Base-by-base conservation (phyloP, 2,113 vertebrate genomes). In the Ancistrus triradiatus region DNA sequence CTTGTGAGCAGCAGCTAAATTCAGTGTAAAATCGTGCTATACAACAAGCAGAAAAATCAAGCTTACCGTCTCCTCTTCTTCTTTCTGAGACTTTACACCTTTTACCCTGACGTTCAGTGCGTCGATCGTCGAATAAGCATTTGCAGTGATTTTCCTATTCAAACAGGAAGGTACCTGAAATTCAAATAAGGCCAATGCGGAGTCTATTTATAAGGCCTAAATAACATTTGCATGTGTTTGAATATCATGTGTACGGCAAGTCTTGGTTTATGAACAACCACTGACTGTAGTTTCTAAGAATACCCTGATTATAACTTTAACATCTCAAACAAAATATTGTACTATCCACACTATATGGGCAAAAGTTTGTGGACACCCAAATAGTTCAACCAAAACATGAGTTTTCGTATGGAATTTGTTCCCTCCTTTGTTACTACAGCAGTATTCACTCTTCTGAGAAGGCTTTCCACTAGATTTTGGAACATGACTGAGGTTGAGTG, bases 91-190 rank as follows among this genome's bases (percentile, higher is more conserved):
- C 14, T 37, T 37, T 37, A 43, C 37, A 7, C 22, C 75, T 78
- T 83, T 22, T 27, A 64, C 14, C 11, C 6, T 42, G n/a, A 42
- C 64, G 68, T 75, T 46, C 10, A 35, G 24, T 6, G 74, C 79
- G 77, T n/a, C n/a, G 82, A 68, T 66, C 11, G 37, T 56, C 55
- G 35, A 21, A 22, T 53, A 74, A 43, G 73, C 52, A 35, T 51
- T 58, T 78, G 78, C 76, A 48, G 78, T 77, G 80, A 86, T 89
- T 89, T 87, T 80, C 84, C 78, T 87, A 86, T 82, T 85, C 81
- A 87, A 86, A 83, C 81, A 78, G 3, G 62, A 68, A 68, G 66
- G 66, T 78, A 83, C 81, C 85, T 78, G 75, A 63, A 47, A 84
- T 72, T 81, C 78, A 83, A 82, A 81, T 75, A 59, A 25, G 7